A percentile compares a stretch with the other conserved stretches of the same genome.
These are phyloP conservation scores for Platyscapa corneri DNA, from an alignment of 1,140 invertebrate species.

Conservation along the genomic window DNA sequence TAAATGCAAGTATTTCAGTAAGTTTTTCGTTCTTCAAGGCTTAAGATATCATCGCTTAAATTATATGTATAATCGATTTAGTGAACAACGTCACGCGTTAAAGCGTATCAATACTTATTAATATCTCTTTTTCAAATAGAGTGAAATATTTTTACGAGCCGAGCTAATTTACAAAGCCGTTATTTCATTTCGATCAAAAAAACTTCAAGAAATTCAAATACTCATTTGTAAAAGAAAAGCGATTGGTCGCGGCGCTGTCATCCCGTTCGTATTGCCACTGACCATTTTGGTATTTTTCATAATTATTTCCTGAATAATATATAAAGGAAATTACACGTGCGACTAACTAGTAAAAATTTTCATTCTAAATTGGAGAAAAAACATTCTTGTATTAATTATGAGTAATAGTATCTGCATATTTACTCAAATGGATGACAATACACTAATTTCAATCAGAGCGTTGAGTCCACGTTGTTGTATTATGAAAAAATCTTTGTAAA, in stretches of 20 bases:
- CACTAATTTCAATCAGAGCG: background rate
- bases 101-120: background rate
- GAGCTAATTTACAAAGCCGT: background rate
- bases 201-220: background rate
- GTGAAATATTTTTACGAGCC: background rate
- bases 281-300: constrained; percentile 15
- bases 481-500: background rate
- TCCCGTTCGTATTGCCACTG: background rate
- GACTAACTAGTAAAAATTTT: background rate
- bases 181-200: background rate
- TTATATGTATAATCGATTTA: background rate
- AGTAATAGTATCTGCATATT: background rate
- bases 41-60: background rate
- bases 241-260: background rate
- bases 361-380: background rate
- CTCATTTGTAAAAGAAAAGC: background rate
- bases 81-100: background rate
- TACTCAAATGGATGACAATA: background rate
- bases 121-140: background rate
- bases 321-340: background rate
- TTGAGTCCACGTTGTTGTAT: background rate
- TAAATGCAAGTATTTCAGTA: constrained; percentile 1
- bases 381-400: background rate
- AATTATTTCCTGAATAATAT: constrained; percentile 7
- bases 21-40: constrained; percentile 4